Evolutionary conservation across 2,888 invertebrate genomes (phyloP), one percentile per base, ranked within the genome.

Genomic region (Orchesellides sinensis): DNA sequence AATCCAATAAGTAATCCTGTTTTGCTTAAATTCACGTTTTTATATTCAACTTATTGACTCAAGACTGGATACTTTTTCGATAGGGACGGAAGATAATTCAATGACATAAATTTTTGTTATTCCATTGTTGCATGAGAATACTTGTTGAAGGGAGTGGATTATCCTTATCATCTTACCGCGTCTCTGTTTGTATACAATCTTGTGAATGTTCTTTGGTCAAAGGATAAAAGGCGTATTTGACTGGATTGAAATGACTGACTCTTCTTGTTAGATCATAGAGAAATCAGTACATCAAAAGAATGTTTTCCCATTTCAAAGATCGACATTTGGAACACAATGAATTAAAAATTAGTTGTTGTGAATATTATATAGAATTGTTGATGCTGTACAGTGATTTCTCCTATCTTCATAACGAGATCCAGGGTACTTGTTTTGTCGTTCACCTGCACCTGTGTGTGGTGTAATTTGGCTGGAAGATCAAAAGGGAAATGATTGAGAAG

Each of bases 81-180:
- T 73, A 73, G 10, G 32, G 45, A 63, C 29, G 8, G 27, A 12
- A 49, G 73, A 74, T 74, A 63, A 63, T 23, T 35, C 63, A 74
- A 54, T 63, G 74, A 74, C 74, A 74, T 52, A 52, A 74, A 59
- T 74, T 74, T 63, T 47, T 73, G 47, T 74, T 49, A 29, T 52
- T 65, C 23, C 27, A 47, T 61, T 52, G 74, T 65, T 74, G 32
- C 52, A 59, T 40, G 56, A 52, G 21, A 63, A 74, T 49, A 74
- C 49, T 74, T 63, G 74, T 65, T 74, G 74, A 65, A 65, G 52
- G 35, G 65, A 65, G 54, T 23, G 40, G 40, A 35, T 56, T 56
- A 40, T 23, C 25, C 1, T 17, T 1, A 52, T 4, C n/a, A 4
- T 2, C 52, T 14, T 8, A 40, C 4, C n/a, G n/a, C 10, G 10